Evolutionary conservation across 2,113 vertebrate species (phyloP), one percentile per base, ranked within the genome.

Genomic region (Fregata magnificens): DNA sequence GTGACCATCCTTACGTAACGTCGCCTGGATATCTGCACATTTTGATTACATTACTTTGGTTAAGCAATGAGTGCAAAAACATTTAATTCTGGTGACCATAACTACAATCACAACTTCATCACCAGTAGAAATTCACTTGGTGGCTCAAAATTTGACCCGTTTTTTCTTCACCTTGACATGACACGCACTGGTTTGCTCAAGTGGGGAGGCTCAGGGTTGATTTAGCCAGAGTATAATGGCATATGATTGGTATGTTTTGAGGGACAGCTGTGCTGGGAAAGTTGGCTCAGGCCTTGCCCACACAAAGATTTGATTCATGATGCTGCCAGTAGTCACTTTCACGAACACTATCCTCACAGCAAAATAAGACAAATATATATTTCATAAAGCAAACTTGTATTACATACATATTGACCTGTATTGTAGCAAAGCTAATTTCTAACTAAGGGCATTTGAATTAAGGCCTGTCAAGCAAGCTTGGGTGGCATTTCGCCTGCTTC

Each of bases 1-100:
- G 10, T 16, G 58, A 63, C 10, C 40, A 72, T 40, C 47, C 40
- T 81, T 55, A 65, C 0, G 0, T 14, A 72, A 52, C 7, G 16
- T 32, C 3, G 2, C 32, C 76, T 26, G 20, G 31, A 11, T 52
- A 59, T 22, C 28, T n/a, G 9, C 21, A 34, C 1, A 0, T 59
- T 71, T 62, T 61, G 44, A 45, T 50, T 9, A 7, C 36, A 21
- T 28, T 16, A 9, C 18, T 82, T 87, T 42, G 28, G 11, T 55
- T 47, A 67, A 55, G 36, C 16, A 25, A 19, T 3, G 22, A 83
- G 7, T 11, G 45, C 13, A 86, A 91, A 82, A 53, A 0, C 13
- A 52, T 31, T 45, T 38, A 32, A 4, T 77, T 76, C 66, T 80
- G 25, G 29, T 42, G 29, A 50, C 29, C 50, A 20, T 49, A 62